Percentiles rank a stretch among this genome's conserved stretches.
These are phyloP conservation scores for Microctenopoma stevenorrisi DNA, from an alignment of 2,797 vertebrate genomes.

Conservation along the genomic window DNA sequence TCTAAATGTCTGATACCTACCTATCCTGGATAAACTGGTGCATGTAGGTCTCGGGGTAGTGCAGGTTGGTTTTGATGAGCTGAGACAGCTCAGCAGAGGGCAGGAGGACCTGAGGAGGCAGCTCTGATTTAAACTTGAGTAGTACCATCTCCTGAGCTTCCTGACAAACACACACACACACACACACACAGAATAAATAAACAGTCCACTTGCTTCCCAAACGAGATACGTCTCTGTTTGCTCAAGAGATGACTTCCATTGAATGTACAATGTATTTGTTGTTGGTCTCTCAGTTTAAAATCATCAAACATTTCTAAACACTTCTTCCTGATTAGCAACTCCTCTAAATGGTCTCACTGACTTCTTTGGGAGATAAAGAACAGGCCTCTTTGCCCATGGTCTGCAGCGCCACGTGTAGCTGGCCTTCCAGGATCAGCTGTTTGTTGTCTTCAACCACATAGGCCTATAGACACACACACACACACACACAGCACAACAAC, in stretches of 20 bases:
- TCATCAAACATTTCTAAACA: no score
- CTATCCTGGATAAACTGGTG: slow-evolving; percentile 91
- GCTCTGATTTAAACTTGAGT: slow-evolving; percentile 92
- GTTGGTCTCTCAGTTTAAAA: no score
- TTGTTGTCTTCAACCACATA: slow-evolving; percentile 97
- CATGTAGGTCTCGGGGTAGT: slow-evolving; percentile 92
- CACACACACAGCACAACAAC: no score
- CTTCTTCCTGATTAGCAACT: no score
- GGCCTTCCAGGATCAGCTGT: slow-evolving; percentile 95
- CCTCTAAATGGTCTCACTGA: slow-evolving; percentile 45
- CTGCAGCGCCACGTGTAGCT: slow-evolving; percentile 92
- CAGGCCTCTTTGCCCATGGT: slow-evolving; percentile 91
- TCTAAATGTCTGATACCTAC: slow-evolving; percentile 65
- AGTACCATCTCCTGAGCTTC: slow-evolving; percentile 93
- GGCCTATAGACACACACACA: no score
- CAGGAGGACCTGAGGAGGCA: slow-evolving; percentile 78
- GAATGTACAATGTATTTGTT: no score
- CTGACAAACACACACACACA: slow-evolving; percentile 73
- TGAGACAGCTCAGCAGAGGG: slow-evolving; percentile 90
- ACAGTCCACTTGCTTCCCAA: neutral
- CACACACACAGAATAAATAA: neutral
- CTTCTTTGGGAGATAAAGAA: slow-evolving; percentile 92
- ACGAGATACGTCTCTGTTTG: no score
- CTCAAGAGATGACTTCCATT: no score
- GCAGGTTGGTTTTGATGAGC: slow-evolving; percentile 94